Evolutionary conservation across 2,113 vertebrate species (phyloP).

Genomic region (Chamaea fasciata): DNA sequence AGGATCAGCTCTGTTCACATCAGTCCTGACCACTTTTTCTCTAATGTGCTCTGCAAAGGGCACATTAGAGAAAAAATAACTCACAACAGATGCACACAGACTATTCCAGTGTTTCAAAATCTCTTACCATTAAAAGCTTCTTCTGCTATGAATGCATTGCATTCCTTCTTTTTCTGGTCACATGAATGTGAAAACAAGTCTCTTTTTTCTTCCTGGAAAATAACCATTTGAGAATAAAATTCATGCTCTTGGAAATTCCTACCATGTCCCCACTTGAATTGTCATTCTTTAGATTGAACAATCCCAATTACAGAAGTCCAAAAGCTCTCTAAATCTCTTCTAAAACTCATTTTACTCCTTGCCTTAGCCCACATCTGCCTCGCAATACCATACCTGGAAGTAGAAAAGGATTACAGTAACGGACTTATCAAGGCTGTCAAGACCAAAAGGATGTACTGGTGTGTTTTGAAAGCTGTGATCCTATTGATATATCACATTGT

Average conservation of each 20-base stretch:
- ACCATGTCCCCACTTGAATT: not conserved
- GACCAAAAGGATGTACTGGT: not conserved
- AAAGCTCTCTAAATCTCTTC: not conserved
- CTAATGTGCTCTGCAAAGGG: not conserved
- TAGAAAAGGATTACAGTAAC: not conserved
- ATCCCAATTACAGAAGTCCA: not conserved
- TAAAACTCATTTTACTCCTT: not conserved
- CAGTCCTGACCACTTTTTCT: not conserved
- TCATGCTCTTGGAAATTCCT: not conserved
- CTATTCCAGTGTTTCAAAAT: not conserved
- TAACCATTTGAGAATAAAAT: not conserved
- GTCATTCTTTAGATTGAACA: not conserved
- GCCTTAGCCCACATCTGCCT: not conserved
- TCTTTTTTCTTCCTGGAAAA: not conserved
- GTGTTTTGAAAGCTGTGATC: not conserved
- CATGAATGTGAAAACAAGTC: not conserved
- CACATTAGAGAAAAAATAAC: not conserved
- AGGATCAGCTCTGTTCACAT: not conserved
- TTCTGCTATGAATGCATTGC: not conserved
- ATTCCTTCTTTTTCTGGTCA: not conserved
- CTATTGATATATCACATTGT: not conserved
- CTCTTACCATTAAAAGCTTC: not conserved
- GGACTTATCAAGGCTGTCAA: not conserved
- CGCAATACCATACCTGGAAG: not conserved
- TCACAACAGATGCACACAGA: not conserved